Evolutionary conservation across 2,797 vertebrate genomes (phyloP), one percentile per base, ranked within the genome.

Genomic region (Urosaurus nigricauda): DNA sequence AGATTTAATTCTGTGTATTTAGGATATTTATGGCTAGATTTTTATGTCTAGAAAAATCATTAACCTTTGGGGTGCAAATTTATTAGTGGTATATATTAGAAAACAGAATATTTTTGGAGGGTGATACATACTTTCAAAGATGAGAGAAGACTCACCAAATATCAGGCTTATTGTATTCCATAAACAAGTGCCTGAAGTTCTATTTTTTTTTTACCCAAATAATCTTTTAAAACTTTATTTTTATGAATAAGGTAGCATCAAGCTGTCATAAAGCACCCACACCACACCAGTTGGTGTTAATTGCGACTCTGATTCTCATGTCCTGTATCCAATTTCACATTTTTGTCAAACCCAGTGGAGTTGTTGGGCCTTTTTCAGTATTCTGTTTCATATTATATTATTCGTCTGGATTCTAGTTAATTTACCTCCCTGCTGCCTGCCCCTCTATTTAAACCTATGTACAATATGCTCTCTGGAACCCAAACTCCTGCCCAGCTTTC

Each of bases 401-500:
- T 5, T 79, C 58, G 0, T 12, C 47, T 84, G 2, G 3, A n/a
- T 40, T 60, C 37, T 0, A 0, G 0, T 58, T 1, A 63, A 70
- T 56, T 65, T 87, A n/a, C 9, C 43, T 47, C 35, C 53, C 17
- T 12, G 53, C 51, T 21, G 56, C n/a, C 19, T 51, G 29, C 47
- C 47, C 79, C 74, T 73, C 53, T 47, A 53, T 89, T 89, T 89
- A 75, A 81, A 74, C 35, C 35, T 77, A 77, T 75, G 21, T 43
- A n/a, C 24, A 78, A 3, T 80, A 11, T 0, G 12, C 26, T 71
- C 26, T 58, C 86, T 51, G 43, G 86, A 85, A 7, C 77, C 71
- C 71, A 74, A 32, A 13, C 35, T 19, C 86, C 58, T 53, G 84
- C 90, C 83, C 81, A 0, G 0, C 91, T 95, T 94, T 92, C 89